Base-by-base conservation (phyloP, 2,797 vertebrate genomes). In the Darevskia mixta region DNA sequence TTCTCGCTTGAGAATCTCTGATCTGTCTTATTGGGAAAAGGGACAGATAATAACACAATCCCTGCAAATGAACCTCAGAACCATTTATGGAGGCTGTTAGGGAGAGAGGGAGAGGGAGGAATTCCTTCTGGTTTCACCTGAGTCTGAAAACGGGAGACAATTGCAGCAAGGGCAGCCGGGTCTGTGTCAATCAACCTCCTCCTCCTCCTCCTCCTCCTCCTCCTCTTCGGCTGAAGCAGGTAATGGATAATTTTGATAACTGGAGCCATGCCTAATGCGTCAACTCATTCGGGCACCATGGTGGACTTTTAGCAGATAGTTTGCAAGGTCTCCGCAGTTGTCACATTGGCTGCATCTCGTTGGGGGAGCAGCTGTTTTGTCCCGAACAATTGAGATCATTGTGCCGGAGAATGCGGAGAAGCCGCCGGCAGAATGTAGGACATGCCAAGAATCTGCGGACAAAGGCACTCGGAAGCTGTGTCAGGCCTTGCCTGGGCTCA, bases 31-130 rank as follows among this genome's bases (percentile, higher is more conserved):
- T 75, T 82, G 86, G 58, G 49, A 73, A 94, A 94, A 93, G 86
- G 87, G 78, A 0, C 86, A 90, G 29, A 79, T 93, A 92, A 93
- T 91, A 92, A 32, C 55, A 17, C 92, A 93, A 73, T 86, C 87
- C 25, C 43, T 61, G 91, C 91, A 87, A 93, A 91, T 94, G 94
- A 94, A 92, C 90, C 92, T 91, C 92, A 91, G 93, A 95, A 94
- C 10, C 90, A 93, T 94, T 84, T 94, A 43, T 80, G 88, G 94
- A 89, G 86, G 91, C 93, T 94, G 92, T 87, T 94, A 88, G 49
- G 49, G 49, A 55, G 49, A 55, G 49, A 15, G 41, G 41, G 49
- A 15, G 49, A 15, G 61, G 20, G 61, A 93, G 94, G 82, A 45
- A 64, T 64, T 90, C 89, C 88, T 95, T 94, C 92, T 94, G 78